These are phyloP conservation scores for Ceryle rudis DNA, from an alignment of 2,797 vertebrate species.

Conservation along the genomic window DNA sequence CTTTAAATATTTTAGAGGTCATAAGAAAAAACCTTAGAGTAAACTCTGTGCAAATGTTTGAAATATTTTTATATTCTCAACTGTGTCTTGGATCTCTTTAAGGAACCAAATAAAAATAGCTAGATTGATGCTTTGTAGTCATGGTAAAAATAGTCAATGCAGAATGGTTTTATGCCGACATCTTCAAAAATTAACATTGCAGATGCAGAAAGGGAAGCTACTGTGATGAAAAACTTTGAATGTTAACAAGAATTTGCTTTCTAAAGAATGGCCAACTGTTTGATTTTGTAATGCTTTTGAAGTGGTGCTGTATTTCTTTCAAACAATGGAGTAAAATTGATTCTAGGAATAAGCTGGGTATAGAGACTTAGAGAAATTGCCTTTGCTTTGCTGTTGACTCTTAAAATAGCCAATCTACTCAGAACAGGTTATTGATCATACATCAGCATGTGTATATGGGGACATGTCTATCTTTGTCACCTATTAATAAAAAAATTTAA, in stretches of 20 bases:
- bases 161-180: not conserved
- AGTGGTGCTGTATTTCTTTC: not conserved
- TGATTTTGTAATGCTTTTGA: not conserved
- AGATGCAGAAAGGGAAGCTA: not conserved
- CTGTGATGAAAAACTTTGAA: not conserved
- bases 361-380: not conserved
- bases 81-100: not conserved
- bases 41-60: not conserved
- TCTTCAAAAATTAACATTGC: slow-evolving; percentile 25
- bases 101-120: not conserved
- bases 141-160: not conserved
- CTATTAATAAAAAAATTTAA: not conserved
- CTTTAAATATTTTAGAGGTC: not conserved
- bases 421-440: not conserved
- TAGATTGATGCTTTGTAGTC: not conserved
- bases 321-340: not conserved
- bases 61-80: not conserved
- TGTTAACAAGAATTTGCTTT: not conserved
- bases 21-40: not conserved
- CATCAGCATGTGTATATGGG: not conserved
- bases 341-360: not conserved
- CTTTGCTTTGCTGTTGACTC: not conserved
- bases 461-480: not conserved
- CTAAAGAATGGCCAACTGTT: not conserved
- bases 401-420: not conserved